Evolutionary conservation across 37 sponge, comb jelly and placozoan genomes (phyloP).

Genomic region (Haliclona indistincta): DNA sequence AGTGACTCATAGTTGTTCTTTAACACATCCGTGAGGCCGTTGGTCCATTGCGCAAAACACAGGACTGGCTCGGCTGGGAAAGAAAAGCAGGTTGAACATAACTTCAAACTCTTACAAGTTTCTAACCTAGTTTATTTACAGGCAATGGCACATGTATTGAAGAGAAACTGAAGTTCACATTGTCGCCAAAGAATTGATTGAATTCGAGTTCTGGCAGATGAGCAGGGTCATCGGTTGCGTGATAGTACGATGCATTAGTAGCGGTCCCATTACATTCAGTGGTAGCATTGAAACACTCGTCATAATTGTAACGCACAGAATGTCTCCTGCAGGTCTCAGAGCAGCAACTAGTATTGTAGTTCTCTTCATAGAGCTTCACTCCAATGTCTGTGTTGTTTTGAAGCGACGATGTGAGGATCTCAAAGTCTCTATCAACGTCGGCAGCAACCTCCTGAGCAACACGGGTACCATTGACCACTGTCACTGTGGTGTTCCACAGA

Average conservation of each 20-base stretch:
- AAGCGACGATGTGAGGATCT: background rate
- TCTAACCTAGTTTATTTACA: constrained; percentile 30
- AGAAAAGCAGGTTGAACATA: background rate
- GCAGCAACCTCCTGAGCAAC: background rate
- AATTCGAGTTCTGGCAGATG: background rate
- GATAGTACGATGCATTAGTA: background rate
- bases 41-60: constrained; percentile 54
- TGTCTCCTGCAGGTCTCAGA: background rate
- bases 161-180: background rate
- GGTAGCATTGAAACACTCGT: background rate
- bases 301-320: background rate
- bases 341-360: background rate
- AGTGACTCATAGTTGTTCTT: no score
- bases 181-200: background rate
- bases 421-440: background rate
- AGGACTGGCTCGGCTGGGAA: background rate
- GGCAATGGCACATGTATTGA: constrained; percentile 27
- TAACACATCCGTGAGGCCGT: constrained; percentile 14
- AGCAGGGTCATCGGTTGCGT: background rate
- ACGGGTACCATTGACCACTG: background rate
- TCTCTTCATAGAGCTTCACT: background rate
- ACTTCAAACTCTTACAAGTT: background rate
- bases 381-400: background rate
- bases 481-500: background rate
- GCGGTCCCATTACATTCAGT: background rate